Percentiles rank a stretch among this genome's conserved stretches.
These are phyloP conservation scores for Ruditapes philippinarum DNA, from an alignment of 1,140 invertebrate species.

Conservation along the genomic window DNA sequence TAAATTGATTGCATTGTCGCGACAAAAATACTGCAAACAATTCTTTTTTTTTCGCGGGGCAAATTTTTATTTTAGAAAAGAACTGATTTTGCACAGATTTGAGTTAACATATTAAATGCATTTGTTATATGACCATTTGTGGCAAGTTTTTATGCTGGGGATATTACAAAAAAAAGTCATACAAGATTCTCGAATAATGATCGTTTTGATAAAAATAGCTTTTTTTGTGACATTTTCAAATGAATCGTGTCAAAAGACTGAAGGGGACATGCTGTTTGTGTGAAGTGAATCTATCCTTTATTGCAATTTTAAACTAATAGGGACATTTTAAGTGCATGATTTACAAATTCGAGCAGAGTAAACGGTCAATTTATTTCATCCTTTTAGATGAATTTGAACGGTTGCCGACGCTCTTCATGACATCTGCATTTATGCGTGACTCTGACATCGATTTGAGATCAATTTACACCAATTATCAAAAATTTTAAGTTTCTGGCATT, in stretches of 20 bases:
- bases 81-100: conserved; percentile 1
- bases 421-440: conserved; percentile 41
- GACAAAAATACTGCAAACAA: neutral
- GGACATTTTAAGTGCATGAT: conserved; percentile 6
- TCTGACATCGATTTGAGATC: conserved; percentile 46
- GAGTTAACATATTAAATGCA: neutral
- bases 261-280: conserved; percentile 1
- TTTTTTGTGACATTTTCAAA: neutral
- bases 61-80: neutral
- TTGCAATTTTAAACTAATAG: neutral
- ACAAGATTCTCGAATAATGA: neutral
- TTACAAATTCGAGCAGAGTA: conserved; percentile 7
- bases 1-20: conserved; percentile 14
- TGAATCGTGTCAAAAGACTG: neutral
- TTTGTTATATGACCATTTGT: neutral
- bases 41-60: no score
- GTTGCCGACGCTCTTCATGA: neutral
- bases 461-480: conserved; percentile 62
- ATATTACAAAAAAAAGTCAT: neutral
- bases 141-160: neutral
- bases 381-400: conserved; percentile 24
- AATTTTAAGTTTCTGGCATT: conserved; percentile 52
- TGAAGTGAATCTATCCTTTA: conserved; percentile 5
- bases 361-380: conserved; percentile 22
- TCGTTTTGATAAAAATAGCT: neutral